These are phyloP conservation scores for Zhengitettix transpicula DNA, from an alignment of 2,888 invertebrate species.

Conservation along the genomic window DNA sequence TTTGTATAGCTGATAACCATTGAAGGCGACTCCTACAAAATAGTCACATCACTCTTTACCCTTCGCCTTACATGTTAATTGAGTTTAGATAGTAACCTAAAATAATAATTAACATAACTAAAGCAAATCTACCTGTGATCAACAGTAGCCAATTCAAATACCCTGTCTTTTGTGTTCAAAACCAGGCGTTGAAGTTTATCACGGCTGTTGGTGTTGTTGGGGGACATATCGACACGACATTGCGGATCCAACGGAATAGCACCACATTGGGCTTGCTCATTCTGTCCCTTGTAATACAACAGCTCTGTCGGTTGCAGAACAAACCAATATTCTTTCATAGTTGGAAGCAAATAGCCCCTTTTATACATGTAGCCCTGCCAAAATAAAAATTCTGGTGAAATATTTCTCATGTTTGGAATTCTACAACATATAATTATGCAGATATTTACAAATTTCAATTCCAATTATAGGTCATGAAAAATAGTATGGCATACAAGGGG, in stretches of 20 bases:
- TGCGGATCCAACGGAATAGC: slow-evolving; percentile 38
- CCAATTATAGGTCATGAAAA: too few species aligned
- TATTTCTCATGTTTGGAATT: too few species aligned
- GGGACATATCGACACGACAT: slow-evolving; percentile 18
- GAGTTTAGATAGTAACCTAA: too few species aligned
- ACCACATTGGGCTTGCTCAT: slow-evolving; percentile 52
- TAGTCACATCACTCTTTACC: too few species aligned
- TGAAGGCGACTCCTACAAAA: slow-evolving; percentile 45
- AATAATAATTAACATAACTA: too few species aligned
- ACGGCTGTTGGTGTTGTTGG: slow-evolving; percentile 11
- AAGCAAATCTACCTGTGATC: slow-evolving; percentile 45
- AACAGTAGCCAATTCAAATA: slow-evolving; percentile 54
- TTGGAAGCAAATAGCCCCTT: slow-evolving; percentile 56
- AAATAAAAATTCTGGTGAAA: not conserved
- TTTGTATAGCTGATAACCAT: slow-evolving; percentile 58
- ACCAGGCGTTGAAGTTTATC: slow-evolving; percentile 37
- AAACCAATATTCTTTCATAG: slow-evolving; percentile 66
- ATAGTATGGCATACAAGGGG: too few species aligned
- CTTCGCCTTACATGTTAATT: too few species aligned
- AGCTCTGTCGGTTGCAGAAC: slow-evolving; percentile 58
- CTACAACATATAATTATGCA: too few species aligned
- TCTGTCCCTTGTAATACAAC: slow-evolving; percentile 55
- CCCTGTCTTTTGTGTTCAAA: slow-evolving; percentile 49
- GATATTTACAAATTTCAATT: too few species aligned
- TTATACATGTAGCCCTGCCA: slow-evolving; percentile 53